A percentile compares a stretch with the other conserved stretches of the same genome.
phyloP scores from a whole-genome alignment of 2,888 invertebrate species.

The Andrena marginata region DNA sequence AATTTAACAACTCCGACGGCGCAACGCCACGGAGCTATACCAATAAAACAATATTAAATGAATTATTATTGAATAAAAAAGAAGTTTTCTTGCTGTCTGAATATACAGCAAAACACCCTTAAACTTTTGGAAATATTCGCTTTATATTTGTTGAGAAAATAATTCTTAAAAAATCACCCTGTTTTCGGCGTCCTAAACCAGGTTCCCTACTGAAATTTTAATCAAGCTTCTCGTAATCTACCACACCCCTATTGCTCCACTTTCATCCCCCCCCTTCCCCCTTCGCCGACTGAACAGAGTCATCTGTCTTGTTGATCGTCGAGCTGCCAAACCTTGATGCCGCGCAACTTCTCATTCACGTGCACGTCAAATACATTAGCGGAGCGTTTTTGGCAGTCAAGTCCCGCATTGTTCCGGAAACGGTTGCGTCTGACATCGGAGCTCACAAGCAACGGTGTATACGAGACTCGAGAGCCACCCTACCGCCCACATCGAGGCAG shows the following conservation, averaged over 20 bases:
- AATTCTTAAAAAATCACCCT: no score
- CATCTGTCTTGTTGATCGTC: conserved; percentile 33
- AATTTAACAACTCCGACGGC: no score
- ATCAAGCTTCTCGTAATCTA: no score
- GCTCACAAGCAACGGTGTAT: conserved; percentile 3
- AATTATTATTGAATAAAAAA: no score
- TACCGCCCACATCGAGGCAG: conserved; percentile 1
- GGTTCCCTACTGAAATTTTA: no score
- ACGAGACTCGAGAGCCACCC: neutral
- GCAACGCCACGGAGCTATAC: no score
- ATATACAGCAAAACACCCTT: no score
- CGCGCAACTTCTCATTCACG: neutral
- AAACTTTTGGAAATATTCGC: no score
- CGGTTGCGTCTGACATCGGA: conserved; percentile 49
- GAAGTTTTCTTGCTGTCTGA: no score
- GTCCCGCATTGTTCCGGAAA: conserved; percentile 26
- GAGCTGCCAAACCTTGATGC: conserved; percentile 4
- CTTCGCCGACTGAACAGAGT: neutral
- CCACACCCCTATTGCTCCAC: neutral
- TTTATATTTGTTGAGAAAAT: no score
- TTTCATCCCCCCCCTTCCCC: neutral
- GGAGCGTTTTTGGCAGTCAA: conserved; percentile 29
- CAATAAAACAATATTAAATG: no score
- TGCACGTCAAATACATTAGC: conserved; percentile 17
- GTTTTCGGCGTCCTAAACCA: no score